Percentiles rank a stretch among this genome's conserved stretches.
These are phyloP conservation scores for Myathropa florea DNA, from an alignment of 2,888 invertebrate genomes.

Conservation along the genomic window DNA sequence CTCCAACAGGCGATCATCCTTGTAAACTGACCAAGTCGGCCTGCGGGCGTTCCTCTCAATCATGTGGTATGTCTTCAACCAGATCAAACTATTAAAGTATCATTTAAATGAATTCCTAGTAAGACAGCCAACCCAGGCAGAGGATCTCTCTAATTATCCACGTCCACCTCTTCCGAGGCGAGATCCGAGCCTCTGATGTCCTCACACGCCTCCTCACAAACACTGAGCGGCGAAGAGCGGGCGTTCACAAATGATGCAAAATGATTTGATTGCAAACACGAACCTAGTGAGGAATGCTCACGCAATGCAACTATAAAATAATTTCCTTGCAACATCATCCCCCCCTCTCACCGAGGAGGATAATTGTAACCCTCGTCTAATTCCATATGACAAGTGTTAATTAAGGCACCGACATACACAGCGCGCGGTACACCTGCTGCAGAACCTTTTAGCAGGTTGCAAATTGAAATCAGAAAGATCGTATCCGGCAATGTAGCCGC, in stretches of 20 bases:
- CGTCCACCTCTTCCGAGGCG: background rate
- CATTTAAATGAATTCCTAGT: background rate
- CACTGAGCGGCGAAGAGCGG: no score
- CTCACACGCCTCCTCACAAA: slow-evolving; percentile 15
- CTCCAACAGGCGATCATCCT: background rate
- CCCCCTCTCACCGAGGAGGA: slow-evolving; percentile 25
- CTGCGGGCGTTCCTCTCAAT: background rate
- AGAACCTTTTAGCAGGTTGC: slow-evolving; percentile 59
- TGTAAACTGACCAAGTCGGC: background rate
- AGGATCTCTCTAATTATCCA: background rate
- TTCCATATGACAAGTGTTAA: slow-evolving; percentile 69
- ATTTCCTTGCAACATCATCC: slow-evolving; percentile 30
- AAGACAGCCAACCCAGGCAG: background rate
- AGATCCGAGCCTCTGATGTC: background rate
- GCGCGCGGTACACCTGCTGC: slow-evolving; percentile 64
- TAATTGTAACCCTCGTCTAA: slow-evolving; percentile 68
- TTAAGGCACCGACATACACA: slow-evolving; percentile 65
- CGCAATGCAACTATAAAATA: slow-evolving; percentile 62
- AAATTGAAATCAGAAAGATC: slow-evolving; percentile 66
- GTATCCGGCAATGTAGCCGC: slow-evolving; percentile 38
- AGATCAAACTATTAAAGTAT: background rate
- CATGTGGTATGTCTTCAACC: background rate
- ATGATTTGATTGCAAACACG: slow-evolving; percentile 66
- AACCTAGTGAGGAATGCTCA: slow-evolving; percentile 34
- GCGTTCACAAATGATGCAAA: slow-evolving; percentile 51